Evolutionary conservation across 2,797 vertebrate genomes (phyloP), one percentile per base, ranked within the genome.

Genomic region (Sebastes jordani): DNA sequence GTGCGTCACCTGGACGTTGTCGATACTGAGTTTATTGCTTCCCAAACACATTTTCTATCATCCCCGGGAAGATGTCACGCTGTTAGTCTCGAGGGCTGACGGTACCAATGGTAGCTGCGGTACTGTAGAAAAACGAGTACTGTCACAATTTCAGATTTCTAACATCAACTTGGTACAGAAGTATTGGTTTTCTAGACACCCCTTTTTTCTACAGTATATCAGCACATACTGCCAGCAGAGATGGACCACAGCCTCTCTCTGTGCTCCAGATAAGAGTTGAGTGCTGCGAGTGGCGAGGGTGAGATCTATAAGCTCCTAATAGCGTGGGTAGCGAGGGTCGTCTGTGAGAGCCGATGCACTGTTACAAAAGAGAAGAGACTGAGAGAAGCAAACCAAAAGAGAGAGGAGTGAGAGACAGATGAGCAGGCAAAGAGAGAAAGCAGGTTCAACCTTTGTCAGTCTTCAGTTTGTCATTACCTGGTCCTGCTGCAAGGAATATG

Each of bases 391-490:
- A 22, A 52, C 22, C 6, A 11, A 54, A 14, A 54, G 58, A 18
- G 9, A 56, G 34, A 74, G 6, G 18, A 7, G 62, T 11, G 38
- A 60, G 13, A 38, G 22, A 55, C 18, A 56, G 34, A 66, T 30
- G 36, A 42, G 30, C 34, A 20, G 25, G 52, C 25, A 62, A 34
- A 59, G n/a, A 63, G 23, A 69, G 56, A 66, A 32, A 67, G 59
- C 18, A n/a, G 66, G 11, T 77, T 72, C 55, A 55, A 6, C 25
- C 30, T 59, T 49, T 55, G 32, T 82, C 75, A 80, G 65, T 82
- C 65, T 70, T 64, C 49, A 76, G 64, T 22, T 81, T 64, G 56
- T 81, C 72, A 86, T 85, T 82, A 80, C 63, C 32, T 56, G 59
- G 32, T 71, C 46, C 61, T 32, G 63, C 60, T 64, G 30, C 63